These are phyloP conservation scores for Timandra comae DNA, from an alignment of 2,888 invertebrate genomes.

Conservation along the genomic window DNA sequence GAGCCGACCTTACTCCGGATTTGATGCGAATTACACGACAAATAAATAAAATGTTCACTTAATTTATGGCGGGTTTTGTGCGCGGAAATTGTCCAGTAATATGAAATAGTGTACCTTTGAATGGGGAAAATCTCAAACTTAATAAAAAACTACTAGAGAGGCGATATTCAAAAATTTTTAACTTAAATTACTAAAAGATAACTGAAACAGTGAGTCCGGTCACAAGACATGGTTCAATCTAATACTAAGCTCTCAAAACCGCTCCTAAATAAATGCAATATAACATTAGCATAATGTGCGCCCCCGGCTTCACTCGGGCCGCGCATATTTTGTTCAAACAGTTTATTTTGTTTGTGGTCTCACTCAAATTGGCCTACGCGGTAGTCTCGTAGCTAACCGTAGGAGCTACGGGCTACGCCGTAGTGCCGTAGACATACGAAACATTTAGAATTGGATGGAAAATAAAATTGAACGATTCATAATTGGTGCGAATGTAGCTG, in stretches of 20 bases:
- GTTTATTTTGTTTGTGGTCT: slow-evolving; percentile 31
- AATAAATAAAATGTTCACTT: slow-evolving; percentile 34
- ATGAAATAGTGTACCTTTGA: too few relatives aligned
- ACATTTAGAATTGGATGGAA: background rate
- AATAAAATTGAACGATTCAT: background rate
- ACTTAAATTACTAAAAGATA: too few relatives aligned
- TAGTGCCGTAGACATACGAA: slow-evolving; percentile 36
- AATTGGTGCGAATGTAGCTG: background rate
- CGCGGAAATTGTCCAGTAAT: slow-evolving; percentile 11
- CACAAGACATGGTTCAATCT: too few relatives aligned
- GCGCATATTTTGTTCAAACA: slow-evolving; percentile 11
- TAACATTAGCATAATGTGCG: too few relatives aligned
- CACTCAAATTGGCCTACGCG: slow-evolving; percentile 35
- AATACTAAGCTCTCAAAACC: too few relatives aligned
- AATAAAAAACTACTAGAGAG: too few relatives aligned
- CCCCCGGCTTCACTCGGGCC: too few relatives aligned
- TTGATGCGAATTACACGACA: slow-evolving; percentile 50
- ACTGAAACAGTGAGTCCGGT: too few relatives aligned
- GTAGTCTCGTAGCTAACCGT: slow-evolving; percentile 42
- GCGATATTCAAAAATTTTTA: too few relatives aligned
- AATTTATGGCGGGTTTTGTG: slow-evolving; percentile 15
- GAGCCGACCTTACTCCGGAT: slow-evolving; percentile 40
- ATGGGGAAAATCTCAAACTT: too few relatives aligned
- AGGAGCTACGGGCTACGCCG: slow-evolving; percentile 36
- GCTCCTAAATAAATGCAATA: too few relatives aligned